phyloP scores from a whole-genome alignment of 2,888 invertebrate genomes.

The Micoletzkya japonica region DNA sequence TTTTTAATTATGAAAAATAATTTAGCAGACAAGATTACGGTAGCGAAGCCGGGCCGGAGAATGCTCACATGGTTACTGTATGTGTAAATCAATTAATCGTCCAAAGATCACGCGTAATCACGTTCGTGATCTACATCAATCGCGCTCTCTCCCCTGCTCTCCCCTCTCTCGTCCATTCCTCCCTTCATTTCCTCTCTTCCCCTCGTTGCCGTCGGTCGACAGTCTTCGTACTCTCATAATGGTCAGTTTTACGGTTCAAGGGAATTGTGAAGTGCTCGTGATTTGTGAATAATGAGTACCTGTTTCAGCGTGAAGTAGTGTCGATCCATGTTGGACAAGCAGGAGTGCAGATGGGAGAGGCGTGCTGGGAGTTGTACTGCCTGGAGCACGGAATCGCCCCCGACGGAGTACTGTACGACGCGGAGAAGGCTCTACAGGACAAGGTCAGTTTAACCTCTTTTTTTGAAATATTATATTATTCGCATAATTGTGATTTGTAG shows the following conservation, averaged over 20 bases:
- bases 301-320: not conserved
- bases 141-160: no score
- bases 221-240: no score
- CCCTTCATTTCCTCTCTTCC: not conserved
- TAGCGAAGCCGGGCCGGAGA: no score
- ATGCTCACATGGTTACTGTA: no score
- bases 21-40: no score
- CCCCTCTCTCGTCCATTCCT: not conserved
- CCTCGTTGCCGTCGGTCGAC: not conserved
- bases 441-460: no score
- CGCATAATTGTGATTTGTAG: not conserved
- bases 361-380: not conserved
- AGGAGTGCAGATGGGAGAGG: slow-evolving; percentile 1
- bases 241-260: no score
- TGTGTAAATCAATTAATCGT: no score
- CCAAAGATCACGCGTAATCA: no score
- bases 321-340: not conserved
- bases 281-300: not conserved
- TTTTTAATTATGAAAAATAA: no score
- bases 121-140: no score
- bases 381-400: not conserved
- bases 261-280: not conserved
- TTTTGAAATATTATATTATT: not conserved
- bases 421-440: not conserved
- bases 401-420: not conserved